phyloP scores from a whole-genome alignment of 1,140 invertebrate genomes.

The Heliconius himera region DNA sequence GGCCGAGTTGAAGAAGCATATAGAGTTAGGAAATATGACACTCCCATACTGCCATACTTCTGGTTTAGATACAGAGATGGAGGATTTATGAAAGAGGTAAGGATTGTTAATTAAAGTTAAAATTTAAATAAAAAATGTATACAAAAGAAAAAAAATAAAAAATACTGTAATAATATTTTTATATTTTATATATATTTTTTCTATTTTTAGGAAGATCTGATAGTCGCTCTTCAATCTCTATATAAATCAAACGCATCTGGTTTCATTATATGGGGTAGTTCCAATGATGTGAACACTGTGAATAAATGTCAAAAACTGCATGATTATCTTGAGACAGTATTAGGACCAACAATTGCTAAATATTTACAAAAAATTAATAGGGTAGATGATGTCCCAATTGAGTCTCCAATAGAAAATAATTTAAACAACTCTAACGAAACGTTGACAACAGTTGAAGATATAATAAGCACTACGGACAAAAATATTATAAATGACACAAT shows the following conservation, averaged over 20 bases:
- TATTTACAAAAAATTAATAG: constrained; percentile 55
- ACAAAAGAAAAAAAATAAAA: background rate
- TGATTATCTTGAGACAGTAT: constrained; percentile 82
- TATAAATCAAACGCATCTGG: constrained; percentile 83
- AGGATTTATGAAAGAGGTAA: constrained; percentile 82
- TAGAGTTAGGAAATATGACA: constrained; percentile 73
- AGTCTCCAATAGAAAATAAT: constrained; percentile 16
- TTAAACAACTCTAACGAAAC: background rate
- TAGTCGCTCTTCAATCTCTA: constrained; percentile 80
- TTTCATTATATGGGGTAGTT: constrained; percentile 88
- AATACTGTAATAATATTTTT: constrained; percentile 3
- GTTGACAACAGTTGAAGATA: constrained; percentile 13
- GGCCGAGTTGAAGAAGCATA: constrained; percentile 85
- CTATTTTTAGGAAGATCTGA: constrained; percentile 82
- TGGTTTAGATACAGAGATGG: constrained; percentile 88
- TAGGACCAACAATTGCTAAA: constrained; percentile 83
- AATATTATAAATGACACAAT: constrained; percentile 12
- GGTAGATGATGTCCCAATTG: constrained; percentile 37
- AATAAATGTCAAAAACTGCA: constrained; percentile 84
- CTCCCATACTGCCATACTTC: constrained; percentile 84
- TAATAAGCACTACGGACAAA: constrained; percentile 8
- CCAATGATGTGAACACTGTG: constrained; percentile 85
- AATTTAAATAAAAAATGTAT: too few species aligned
- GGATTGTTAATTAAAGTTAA: background rate
- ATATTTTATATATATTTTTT: background rate